phyloP scores from a whole-genome alignment of 2,888 invertebrate genomes.

The Metacarcinus magister region DNA sequence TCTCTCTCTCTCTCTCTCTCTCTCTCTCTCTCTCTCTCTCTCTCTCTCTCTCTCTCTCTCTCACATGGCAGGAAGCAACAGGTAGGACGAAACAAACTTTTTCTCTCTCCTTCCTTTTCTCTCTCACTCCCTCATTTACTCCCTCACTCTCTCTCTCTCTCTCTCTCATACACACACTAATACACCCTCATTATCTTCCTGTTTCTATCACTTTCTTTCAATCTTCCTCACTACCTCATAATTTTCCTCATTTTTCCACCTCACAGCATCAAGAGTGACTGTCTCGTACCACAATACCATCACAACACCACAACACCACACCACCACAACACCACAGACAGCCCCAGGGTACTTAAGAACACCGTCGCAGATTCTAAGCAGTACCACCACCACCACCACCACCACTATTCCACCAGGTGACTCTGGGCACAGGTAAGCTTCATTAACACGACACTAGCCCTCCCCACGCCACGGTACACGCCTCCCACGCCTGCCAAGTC shows the following conservation, averaged over 20 bases:
- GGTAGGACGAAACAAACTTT: not conserved
- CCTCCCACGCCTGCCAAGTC: not conserved
- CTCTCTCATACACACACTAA: no score
- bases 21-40: no score
- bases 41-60: not conserved
- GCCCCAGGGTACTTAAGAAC: not conserved
- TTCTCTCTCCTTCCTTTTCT: slow-evolving; percentile 42
- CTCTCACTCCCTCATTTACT: not conserved
- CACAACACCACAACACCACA: not conserved
- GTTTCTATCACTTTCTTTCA: no score
- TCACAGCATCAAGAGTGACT: not conserved
- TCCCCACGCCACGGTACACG: slow-evolving; percentile 10
- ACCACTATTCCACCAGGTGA: slow-evolving; percentile 63
- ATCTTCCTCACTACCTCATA: no score
- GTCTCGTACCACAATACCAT: not conserved
- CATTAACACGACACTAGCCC: not conserved
- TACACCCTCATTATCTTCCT: no score
- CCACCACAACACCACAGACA: no score
- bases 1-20: not conserved
- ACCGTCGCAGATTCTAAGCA: not conserved
- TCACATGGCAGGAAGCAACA: not conserved
- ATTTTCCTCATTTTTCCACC: not conserved
- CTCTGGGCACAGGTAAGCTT: slow-evolving; percentile 57
- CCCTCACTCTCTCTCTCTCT: not conserved
- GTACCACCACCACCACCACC: slow-evolving; percentile 22